Evolutionary conservation across 2,113 vertebrate genomes (phyloP), one percentile per base, ranked within the genome.

Genomic region (Notiomystis cincta): DNA sequence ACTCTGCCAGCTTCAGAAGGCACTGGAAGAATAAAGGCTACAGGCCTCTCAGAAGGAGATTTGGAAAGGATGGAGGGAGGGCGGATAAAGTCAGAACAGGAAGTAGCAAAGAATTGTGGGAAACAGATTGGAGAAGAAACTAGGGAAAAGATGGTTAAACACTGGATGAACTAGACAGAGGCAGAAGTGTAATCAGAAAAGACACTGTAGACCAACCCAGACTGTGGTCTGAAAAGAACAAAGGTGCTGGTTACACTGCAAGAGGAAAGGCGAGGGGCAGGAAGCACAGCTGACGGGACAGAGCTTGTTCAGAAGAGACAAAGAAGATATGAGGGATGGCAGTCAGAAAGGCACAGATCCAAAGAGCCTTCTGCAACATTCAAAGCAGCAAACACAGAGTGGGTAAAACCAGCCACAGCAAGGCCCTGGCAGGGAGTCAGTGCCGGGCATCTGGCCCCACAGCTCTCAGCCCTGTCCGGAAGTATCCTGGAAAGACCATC

Each of bases 401-500:
- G 2, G n/a, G 64, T 83, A 56, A 92, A 70, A 67, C 30, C 64
- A 83, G 76, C 8, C 4, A 0, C 28, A 40, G 89, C 51, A 33
- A 82, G 54, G 42, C 42, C 67, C 86, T 89, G 95, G 67, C 82
- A 90, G 28, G 16, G 20, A 64, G 35, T 65, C 71, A 66, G 82
- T 21, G 75, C 47, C 0, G 0, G 71, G 85, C 67, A 76, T 64
- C 81, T 42, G 62, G 73, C 61, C 70, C 50, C 30, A 25, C 60
- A 22, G 45, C 54, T 82, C 62, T 51, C 3, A 0, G 45, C 40
- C 48, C 24, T 1, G 0, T 38, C 48, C 3, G 0, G 42, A 88
- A 66, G 58, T 38, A 66, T 40, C 72, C 87, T 23, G 28, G 78
- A 70, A 96, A 95, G 31, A 48, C 20, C 57, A 78, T 23, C 57